phyloP scores from a whole-genome alignment of 2,888 invertebrate genomes.

The Campoplex nolae region DNA sequence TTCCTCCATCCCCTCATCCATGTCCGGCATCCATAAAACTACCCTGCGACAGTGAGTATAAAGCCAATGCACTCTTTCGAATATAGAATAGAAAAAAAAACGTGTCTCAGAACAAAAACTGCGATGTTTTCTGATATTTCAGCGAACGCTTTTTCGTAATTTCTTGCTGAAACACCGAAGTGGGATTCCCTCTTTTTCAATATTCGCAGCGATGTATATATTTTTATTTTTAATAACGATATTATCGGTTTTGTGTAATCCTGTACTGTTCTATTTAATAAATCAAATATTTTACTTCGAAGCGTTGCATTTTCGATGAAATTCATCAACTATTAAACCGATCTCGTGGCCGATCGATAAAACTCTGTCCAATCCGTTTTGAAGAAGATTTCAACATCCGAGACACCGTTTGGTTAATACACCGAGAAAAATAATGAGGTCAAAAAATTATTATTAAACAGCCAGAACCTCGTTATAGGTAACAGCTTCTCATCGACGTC shows the following conservation, averaged over 20 bases:
- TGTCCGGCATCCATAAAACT: conserved; percentile 70
- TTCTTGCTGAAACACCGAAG: neutral
- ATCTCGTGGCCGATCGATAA: neutral
- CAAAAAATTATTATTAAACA: neutral
- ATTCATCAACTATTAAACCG: neutral
- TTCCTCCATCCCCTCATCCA: conserved; percentile 64
- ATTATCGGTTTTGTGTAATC: conserved; percentile 56
- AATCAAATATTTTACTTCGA: conserved; percentile 13
- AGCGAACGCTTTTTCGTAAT: conserved; percentile 48
- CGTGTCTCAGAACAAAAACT: conserved; percentile 19
- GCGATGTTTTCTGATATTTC: conserved; percentile 39
- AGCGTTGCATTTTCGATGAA: neutral
- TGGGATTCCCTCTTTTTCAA: neutral
- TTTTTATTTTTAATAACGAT: neutral
- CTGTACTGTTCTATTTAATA: conserved; percentile 56
- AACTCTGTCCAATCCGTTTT: neutral
- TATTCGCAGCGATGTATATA: conserved; percentile 16
- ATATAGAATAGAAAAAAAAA: conserved; percentile 18
- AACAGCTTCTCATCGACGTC: neutral
- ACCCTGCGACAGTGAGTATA: conserved; percentile 74
- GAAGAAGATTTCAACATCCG: neutral
- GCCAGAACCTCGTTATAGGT: too few relatives aligned
- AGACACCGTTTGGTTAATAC: neutral
- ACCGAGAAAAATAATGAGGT: neutral
- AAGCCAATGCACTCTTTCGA: conserved; percentile 18